Evolutionary conservation across 2,113 vertebrate genomes (phyloP).

Genomic region (Toxotes jaculatrix): DNA sequence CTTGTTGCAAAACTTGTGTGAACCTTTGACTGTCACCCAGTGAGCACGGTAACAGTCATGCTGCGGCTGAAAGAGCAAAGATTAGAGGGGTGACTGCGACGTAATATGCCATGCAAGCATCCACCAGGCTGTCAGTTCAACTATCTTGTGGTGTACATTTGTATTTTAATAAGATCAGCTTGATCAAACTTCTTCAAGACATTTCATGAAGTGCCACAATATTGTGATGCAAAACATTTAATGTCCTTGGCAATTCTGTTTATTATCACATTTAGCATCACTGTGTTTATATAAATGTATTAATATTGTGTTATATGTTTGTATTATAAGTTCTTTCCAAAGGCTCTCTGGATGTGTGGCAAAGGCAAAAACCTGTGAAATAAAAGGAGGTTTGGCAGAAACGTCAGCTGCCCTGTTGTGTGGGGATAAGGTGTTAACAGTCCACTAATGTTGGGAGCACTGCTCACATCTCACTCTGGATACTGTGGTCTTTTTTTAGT

Average conservation of each 20-base stretch:
- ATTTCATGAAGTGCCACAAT: not conserved
- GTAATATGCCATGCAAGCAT: constrained; percentile 31
- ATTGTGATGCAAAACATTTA: not conserved
- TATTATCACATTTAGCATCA: constrained; percentile 12
- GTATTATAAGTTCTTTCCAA: not conserved
- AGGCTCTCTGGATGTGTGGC: not conserved
- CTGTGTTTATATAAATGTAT: not conserved
- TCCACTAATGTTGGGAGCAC: constrained; percentile 21
- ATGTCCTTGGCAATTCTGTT: not conserved
- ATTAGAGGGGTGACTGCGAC: not conserved
- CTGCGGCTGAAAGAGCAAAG: constrained; percentile 35
- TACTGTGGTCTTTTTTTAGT: constrained; percentile 68
- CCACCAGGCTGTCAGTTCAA: not conserved
- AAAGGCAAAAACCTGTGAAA: constrained; percentile 23
- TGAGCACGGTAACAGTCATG: not conserved
- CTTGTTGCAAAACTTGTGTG: constrained; percentile 34
- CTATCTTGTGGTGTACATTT: not conserved
- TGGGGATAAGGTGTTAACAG: constrained; percentile 35
- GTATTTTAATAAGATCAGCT: not conserved
- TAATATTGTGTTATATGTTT: too few relatives aligned
- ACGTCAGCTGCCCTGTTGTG: constrained; percentile 16
- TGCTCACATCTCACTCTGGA: constrained; percentile 40
- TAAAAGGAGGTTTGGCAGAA: constrained; percentile 19
- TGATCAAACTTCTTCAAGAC: not conserved
- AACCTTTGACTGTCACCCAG: constrained; percentile 26